A percentile compares a stretch with the other conserved stretches of the same genome.
These are phyloP conservation scores for Clepsis dumicolana DNA, from an alignment of 2,888 invertebrate genomes.

Conservation along the genomic window DNA sequence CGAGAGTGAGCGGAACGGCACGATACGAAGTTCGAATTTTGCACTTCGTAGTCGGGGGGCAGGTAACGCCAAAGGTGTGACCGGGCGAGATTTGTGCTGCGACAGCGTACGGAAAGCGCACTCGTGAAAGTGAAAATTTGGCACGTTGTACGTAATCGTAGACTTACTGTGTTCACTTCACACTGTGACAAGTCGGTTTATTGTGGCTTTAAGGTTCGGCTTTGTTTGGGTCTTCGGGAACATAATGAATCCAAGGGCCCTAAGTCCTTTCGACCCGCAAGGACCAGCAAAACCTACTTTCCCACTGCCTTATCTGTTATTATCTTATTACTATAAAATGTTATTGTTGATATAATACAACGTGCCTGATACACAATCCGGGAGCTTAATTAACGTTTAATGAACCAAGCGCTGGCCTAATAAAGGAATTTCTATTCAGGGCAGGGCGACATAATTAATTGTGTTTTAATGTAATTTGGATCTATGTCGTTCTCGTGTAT, in stretches of 20 bases:
- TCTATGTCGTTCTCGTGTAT: too few relatives aligned
- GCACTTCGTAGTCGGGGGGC: too few relatives aligned
- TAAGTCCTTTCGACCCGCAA: neutral
- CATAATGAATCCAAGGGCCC: neutral
- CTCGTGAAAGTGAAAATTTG: too few relatives aligned
- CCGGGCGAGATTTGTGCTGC: too few relatives aligned
- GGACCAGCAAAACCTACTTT: neutral
- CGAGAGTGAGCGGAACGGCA: too few relatives aligned
- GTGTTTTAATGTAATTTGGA: too few relatives aligned
- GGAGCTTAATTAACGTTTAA: constrained; percentile 6
- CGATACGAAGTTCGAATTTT: too few relatives aligned
- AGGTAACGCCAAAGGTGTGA: too few relatives aligned
- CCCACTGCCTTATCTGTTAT: constrained; percentile 4
- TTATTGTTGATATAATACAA: constrained; percentile 19
- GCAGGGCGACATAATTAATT: too few relatives aligned
- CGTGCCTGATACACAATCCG: constrained; percentile 21
- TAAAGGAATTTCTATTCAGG: neutral
- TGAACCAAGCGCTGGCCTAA: neutral
- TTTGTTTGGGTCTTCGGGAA: neutral
- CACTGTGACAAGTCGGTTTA: neutral
- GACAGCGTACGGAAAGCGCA: too few relatives aligned
- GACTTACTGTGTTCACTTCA: too few relatives aligned
- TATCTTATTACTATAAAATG: neutral
- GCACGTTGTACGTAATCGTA: too few relatives aligned
- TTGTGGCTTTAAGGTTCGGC: neutral